phyloP scores from a whole-genome alignment of 2,888 invertebrate genomes.

The Tromatobia lineatoria region DNA sequence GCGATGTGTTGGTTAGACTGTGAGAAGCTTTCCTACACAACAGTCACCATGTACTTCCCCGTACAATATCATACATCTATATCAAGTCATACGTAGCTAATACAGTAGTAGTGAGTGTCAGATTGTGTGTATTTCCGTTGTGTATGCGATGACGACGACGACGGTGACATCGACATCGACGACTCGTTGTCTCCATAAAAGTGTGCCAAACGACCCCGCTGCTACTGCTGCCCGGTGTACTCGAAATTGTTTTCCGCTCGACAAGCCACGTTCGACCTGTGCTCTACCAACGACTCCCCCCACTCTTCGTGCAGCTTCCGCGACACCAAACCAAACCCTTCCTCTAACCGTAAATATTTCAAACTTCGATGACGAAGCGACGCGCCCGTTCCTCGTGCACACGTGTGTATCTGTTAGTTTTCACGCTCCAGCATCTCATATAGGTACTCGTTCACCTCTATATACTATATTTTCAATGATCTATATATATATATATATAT shows the following conservation, averaged over 20 bases:
- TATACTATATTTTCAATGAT: background rate
- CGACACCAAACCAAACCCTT: slow-evolving; percentile 4
- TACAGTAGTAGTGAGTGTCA: background rate
- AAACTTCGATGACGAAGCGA: slow-evolving; percentile 59
- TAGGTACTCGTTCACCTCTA: slow-evolving; percentile 1
- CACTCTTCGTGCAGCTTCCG: background rate
- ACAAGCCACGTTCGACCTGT: slow-evolving; percentile 57
- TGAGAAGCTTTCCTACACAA: background rate
- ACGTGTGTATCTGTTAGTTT: slow-evolving; percentile 35
- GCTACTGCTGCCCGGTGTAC: slow-evolving; percentile 41
- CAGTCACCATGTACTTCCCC: background rate
- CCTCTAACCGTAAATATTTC: slow-evolving; percentile 46
- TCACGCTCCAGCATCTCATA: slow-evolving; percentile 10
- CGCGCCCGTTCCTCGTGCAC: background rate
- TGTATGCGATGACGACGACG: slow-evolving; percentile 58
- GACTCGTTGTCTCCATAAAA: slow-evolving; percentile 66
- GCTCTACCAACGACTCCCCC: background rate
- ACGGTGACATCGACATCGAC: slow-evolving; percentile 65
- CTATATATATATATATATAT: slow-evolving; percentile 12
- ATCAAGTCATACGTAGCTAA: background rate
- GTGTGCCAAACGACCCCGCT: slow-evolving; percentile 75
- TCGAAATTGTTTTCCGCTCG: slow-evolving; percentile 59
- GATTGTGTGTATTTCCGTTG: background rate
- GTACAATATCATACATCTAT: slow-evolving; percentile 25
- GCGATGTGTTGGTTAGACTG: slow-evolving; percentile 26